Evolutionary conservation across 2,888 invertebrate genomes (phyloP), one percentile per base, ranked within the genome.

Genomic region (Himalopsyche kuldschensis): DNA sequence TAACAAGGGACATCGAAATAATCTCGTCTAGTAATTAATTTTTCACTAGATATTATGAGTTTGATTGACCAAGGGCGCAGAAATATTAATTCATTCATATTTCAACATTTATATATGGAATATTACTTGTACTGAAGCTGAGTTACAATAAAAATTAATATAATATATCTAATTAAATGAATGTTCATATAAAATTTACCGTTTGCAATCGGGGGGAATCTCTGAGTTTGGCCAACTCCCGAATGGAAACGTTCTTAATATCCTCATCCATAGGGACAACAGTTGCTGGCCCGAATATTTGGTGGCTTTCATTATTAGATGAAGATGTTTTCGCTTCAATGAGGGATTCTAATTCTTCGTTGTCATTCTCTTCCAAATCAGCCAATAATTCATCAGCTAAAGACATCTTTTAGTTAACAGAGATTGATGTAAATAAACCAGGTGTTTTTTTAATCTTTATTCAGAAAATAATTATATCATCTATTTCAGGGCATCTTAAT

Each of bases 371-470:
- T 90, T 99, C 99, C 86, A 99, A 94, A 93, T 99, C 99, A 31
- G 99, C 99, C 82, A 99, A 91, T 86, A 99, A 91, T 91, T 99
- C 99, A 89, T 99, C 99, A 0, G 99, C 99, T 87, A 99, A 91
- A 88, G 99, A 99, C 99, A 99, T 99, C 87, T 88, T 90, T 77
- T 27, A 78, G 8, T 10, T 32, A 1, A 20, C 35, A 35, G 15
- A 15, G 3, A 41, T 15, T 4, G 15, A 15, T 15, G 41, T 41
- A 41, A 41, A 41, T 41, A 41, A 41, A 41, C 2, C 5, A 41
- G 15, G 41, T 41, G 2, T 41, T 41, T 41, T 41, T 1, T 2
- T 41, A n/a, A n/a, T n/a, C n/a, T 15, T 41, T 15, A 41, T 41
- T 41, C 15, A 41, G 15, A 41, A 41, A 41, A 41, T 11, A 41